These are phyloP conservation scores for Agrilus planipennis DNA, from an alignment of 1,140 invertebrate species.

Conservation along the genomic window DNA sequence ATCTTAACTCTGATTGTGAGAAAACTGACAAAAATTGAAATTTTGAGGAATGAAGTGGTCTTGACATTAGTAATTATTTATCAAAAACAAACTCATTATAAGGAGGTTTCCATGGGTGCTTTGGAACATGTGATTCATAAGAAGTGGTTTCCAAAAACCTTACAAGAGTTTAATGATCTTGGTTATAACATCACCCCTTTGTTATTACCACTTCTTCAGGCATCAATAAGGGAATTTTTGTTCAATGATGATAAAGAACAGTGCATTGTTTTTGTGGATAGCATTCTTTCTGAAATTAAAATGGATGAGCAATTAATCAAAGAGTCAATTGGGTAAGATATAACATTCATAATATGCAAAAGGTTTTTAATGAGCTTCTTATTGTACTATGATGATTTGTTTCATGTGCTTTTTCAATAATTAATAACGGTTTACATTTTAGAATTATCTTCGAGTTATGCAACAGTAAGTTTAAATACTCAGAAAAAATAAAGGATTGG, in stretches of 20 bases:
- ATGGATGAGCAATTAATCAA: constrained; percentile 36
- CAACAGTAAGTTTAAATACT: not conserved
- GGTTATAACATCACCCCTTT: constrained; percentile 42
- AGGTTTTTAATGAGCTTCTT: not conserved
- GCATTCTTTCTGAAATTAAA: constrained; percentile 41
- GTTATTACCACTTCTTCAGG: constrained; percentile 38
- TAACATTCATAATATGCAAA: constrained; percentile 2
- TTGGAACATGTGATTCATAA: constrained; percentile 38
- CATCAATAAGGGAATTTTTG: constrained; percentile 33
- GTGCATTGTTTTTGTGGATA: constrained; percentile 35
- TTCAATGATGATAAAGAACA: constrained; percentile 29
- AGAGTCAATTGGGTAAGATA: constrained; percentile 29
- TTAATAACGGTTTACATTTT: not conserved
- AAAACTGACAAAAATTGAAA: constrained; percentile 40
- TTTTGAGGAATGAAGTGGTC: constrained; percentile 41
- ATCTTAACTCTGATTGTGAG: constrained; percentile 49
- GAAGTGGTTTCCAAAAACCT: constrained; percentile 38
- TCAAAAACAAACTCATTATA: constrained; percentile 40
- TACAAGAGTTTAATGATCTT: constrained; percentile 38
- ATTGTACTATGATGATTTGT: not conserved
- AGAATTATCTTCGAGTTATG: constrained; percentile 5
- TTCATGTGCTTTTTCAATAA: too few species aligned
- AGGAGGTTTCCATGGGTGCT: constrained; percentile 37
- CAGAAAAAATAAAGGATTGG: constrained; percentile 4
- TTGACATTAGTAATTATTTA: constrained; percentile 49